phyloP scores from a whole-genome alignment of 2,888 invertebrate species.

The Leistus spinibarbis region DNA sequence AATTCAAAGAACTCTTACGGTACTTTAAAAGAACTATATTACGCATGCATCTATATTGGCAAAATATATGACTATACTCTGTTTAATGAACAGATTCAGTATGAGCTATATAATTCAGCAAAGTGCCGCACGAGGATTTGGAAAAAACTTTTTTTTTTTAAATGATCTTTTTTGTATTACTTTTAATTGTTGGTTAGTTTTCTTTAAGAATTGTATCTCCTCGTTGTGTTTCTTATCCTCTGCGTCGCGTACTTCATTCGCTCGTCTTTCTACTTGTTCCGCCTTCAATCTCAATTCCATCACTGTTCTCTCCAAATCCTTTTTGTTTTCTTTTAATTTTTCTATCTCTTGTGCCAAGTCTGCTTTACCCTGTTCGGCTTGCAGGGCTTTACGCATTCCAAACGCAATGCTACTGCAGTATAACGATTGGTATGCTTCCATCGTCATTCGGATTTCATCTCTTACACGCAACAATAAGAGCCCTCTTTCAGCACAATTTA shows the following conservation, averaged over 20 bases:
- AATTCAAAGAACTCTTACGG: too few species aligned
- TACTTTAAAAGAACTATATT: background rate
- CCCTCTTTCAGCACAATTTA: slow-evolving; percentile 96
- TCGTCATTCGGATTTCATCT: slow-evolving; percentile 95
- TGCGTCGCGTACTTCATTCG: slow-evolving; percentile 81
- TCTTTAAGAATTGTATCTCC: slow-evolving; percentile 89
- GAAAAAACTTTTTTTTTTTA: too few species aligned
- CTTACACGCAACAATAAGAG: slow-evolving; percentile 88
- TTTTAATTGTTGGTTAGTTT: slow-evolving; percentile 93
- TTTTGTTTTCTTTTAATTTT: slow-evolving; percentile 69
- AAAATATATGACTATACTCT: too few species aligned
- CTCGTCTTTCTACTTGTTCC: slow-evolving; percentile 82
- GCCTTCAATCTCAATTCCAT: slow-evolving; percentile 70
- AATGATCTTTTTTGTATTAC: slow-evolving; percentile 55
- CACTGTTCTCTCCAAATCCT: slow-evolving; percentile 67
- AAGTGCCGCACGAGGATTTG: too few species aligned
- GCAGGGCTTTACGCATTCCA: slow-evolving; percentile 96
- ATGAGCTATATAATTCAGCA: too few species aligned
- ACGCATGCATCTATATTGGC: background rate
- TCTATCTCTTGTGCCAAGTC: slow-evolving; percentile 78
- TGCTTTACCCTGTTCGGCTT: slow-evolving; percentile 89
- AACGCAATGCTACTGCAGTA: slow-evolving; percentile 98
- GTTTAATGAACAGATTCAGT: too few species aligned
- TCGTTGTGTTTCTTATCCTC: slow-evolving; percentile 93
- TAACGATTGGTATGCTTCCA: slow-evolving; percentile 94